Conservation (phyloP, 2,797 vertebrate species). For the Acomys russatus region DNA sequence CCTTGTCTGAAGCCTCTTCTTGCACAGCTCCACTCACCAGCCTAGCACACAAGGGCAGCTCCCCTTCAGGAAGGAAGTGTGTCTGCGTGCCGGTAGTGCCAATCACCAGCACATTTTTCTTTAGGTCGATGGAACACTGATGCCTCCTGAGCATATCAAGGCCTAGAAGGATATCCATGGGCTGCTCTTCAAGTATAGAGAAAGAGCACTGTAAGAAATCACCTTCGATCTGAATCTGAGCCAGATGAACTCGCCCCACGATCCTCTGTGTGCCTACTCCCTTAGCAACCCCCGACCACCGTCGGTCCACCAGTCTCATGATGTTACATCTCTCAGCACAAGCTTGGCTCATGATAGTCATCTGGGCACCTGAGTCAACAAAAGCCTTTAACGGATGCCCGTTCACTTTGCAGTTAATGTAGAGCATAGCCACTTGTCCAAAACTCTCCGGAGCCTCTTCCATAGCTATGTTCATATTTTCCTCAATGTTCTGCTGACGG, state of each 20-base stretch:
- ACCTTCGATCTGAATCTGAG: slow-evolving; percentile 99
- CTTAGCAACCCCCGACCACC: slow-evolving; percentile 98
- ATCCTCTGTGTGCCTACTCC: slow-evolving; percentile 99
- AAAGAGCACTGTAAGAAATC: slow-evolving; percentile 98
- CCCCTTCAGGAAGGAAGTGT: slow-evolving; percentile 95
- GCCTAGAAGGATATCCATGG: slow-evolving; percentile 99
- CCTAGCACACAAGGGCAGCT: slow-evolving; percentile 95
- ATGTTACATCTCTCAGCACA: slow-evolving; percentile 98
- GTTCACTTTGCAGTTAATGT: slow-evolving; percentile 99
- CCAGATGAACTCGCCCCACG: slow-evolving; percentile 97
- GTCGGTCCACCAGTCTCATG: slow-evolving; percentile 96
- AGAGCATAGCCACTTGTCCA: slow-evolving; percentile 99
- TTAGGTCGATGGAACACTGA: slow-evolving; percentile 98
- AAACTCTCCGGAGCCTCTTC: slow-evolving; percentile 99
- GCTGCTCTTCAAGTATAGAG: slow-evolving; percentile 98
- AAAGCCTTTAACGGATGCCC: slow-evolving; percentile 98
- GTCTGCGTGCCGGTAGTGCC: slow-evolving; percentile 97
- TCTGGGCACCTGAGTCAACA: slow-evolving; percentile 99
- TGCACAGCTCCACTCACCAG: slow-evolving; percentile 92
- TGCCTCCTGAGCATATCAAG: slow-evolving; percentile 99
- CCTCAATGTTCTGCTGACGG: slow-evolving; percentile 98
- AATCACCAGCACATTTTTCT: slow-evolving; percentile 96
- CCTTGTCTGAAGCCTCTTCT: slow-evolving; percentile 94
- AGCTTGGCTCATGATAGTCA: slow-evolving; percentile 99
- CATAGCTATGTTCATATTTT: slow-evolving; percentile 99